Evolutionary conservation across 2,797 vertebrate species (phyloP), one percentile per base, ranked within the genome.

Genomic region (Psittacula echo): DNA sequence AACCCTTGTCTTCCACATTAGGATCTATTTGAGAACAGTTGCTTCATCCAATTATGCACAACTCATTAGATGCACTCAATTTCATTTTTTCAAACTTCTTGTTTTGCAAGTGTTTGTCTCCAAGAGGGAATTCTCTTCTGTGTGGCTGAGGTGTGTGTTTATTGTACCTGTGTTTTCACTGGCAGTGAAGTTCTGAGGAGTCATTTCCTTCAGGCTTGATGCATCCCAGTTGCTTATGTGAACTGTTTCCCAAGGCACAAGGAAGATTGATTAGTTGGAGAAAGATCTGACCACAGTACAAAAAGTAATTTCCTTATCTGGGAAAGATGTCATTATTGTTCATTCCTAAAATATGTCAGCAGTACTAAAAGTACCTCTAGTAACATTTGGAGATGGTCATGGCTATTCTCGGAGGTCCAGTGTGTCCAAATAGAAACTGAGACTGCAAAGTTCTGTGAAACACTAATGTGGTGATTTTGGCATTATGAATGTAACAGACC

Each of bases 271-370:
- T 95, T 78, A 89, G 80, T 73, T 14, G 0, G 62, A 92, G 65
- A 78, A 81, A 94, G 89, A 86, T 85, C 53, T 83, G 81, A 93
- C 41, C 1, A 0, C 66, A 27, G 44, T 79, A 72, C 44, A 76
- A 81, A 89, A 96, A 92, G 74, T 85, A 94, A 94, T 92, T 94
- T 93, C 83, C 92, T 93, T 76, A 89, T 72, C 74, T 72, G 58
- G 34, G 83, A 74, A 91, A 58, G 61, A 60, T 94, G 90, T 91
- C 73, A 50, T 87, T 85, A 30, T 82, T 92, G 83, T 68, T 94
- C 51, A 61, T 87, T 82, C 67, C 71, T 53, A 90, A 95, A 91
- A 82, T 70, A 87, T 22, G 62, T 95, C 90, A 93, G 73, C 76
- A 73, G 42, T 34, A 64, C 27, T 0, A 2, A 56, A 58, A 67